Base-by-base conservation (phyloP, 2,888 invertebrate species). In the Dynastes hyllus region DNA sequence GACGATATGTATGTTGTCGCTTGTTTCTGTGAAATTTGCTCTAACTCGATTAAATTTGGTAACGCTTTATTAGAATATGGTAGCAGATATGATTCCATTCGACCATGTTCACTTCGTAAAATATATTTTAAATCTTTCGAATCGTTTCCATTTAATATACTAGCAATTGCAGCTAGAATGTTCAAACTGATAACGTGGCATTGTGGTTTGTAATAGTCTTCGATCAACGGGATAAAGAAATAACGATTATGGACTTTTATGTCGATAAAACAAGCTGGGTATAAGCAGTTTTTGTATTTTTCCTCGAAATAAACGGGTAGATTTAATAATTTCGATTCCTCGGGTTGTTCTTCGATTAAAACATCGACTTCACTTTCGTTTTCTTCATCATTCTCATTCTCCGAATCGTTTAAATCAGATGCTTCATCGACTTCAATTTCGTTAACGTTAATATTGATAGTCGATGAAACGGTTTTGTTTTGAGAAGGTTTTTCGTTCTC, bases 201-300 rank as follows among this genome's bases (percentile, higher is more conserved):
- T 3, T 91, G 89, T 9, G 51, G 40, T 66, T 91, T 90, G 2
- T 88, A 87, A 84, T 92, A 92, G 86, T 95, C 93, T 87, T 96
- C 96, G 5, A 95, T 92, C 89, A 95, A 95, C 0, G 94, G 93
- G 71, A 91, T 91, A 82, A 92, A 93, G 80, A 94, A 92, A 84
- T 93, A 93, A 66, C 92, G 89, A 79, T 92, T 91, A 55, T 92
- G 91, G n/a, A 92, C 91, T 78, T 92, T 88, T 16, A 96, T 90
- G 85, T 96, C 94, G 37, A 95, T 91, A 83, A 94, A 93, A 79
- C 91, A 90, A 8, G 93, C 90, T 0, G 95, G 93, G 81, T 94
- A 91, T 61, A 89, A 85, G 37, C 93, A 94, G 2, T 88, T 88
- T 61, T 92, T 90, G 79, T 94, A 92, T 80, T 92, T 91, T 51